Evolutionary conservation across 2,113 vertebrate genomes (phyloP), one percentile per base, ranked within the genome.

Genomic region (Rhadina sibilatrix): DNA sequence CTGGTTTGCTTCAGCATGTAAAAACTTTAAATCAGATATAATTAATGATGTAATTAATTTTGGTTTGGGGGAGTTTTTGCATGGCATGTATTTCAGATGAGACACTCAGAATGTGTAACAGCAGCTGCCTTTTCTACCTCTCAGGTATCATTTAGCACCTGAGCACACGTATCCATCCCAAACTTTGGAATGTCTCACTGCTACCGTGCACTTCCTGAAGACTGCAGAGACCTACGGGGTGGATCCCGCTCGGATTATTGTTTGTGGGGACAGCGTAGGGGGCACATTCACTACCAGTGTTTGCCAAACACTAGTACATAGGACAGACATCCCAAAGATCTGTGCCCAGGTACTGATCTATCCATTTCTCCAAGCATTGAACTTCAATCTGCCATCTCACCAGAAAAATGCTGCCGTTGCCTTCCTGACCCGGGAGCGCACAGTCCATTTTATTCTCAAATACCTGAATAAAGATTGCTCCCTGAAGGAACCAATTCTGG

Each of bases 301-400:
- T 37, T 97, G 96, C 92, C 95, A 96, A 27, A 57, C 72, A 4
- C 65, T 90, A 7, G 56, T 11, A 19, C 68, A 37, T 0, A 95
- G 90, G 68, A 44, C 47, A 52, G 87, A 87, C 16, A 33, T 78
- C 69, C 78, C 84, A 11, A 97, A 82, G 90, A 68, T 91, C 59
- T 5, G 65, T 54, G 92, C 95, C 77, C 92, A 97, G 84, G 44
- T 97, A 33, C 40, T 84, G 42, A 89, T 94, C 84, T 93, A 68
- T 15, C 95, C 90, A 1, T 78, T 91, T 42, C 77, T 96, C 52
- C 92, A 94, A 71, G 60, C 69, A 6, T 0, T 96, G 52, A 85
- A 78, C 57, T 95, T 96, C 21, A 77, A 82, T 40, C 57, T 96
- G 38, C 90, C 95, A 7, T 96, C 96, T 68, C 5, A 97, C 53